Evolutionary conservation across 2,797 vertebrate genomes (phyloP).

Genomic region (Malacoctenus gilli): DNA sequence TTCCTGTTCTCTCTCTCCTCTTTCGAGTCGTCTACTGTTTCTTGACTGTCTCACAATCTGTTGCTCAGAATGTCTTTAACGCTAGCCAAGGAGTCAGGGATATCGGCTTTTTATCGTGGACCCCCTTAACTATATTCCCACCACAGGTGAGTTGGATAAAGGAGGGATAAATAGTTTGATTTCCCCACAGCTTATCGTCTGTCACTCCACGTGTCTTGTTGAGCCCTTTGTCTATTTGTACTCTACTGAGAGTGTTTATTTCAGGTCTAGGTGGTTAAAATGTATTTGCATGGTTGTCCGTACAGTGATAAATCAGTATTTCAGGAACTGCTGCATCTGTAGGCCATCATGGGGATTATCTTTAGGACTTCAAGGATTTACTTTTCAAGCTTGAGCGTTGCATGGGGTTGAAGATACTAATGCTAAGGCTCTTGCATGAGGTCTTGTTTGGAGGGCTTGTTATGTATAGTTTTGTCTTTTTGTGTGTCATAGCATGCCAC

Average conservation of each 20-base stretch:
- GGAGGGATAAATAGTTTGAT: constrained; percentile 80
- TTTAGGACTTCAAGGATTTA: constrained; percentile 19
- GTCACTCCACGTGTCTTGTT: constrained; percentile 59
- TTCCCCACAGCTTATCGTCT: constrained; percentile 63
- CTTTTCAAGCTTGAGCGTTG: constrained; percentile 53
- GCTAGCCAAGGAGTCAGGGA: constrained; percentile 98
- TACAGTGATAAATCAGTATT: constrained; percentile 10
- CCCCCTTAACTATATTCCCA: constrained; percentile 90
- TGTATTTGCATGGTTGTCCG: constrained; percentile 78
- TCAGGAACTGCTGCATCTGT: constrained; percentile 6
- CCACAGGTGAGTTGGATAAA: constrained; percentile 91
- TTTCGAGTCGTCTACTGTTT: constrained; percentile 81
- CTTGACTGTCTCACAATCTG: constrained; percentile 93
- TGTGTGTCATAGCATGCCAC: constrained; percentile 68
- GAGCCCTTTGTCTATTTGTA: constrained; percentile 61
- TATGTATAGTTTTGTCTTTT: constrained; percentile 44
- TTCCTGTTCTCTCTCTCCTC: constrained; percentile 58
- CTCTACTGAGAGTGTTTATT: constrained; percentile 44
- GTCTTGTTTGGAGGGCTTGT: constrained; percentile 52
- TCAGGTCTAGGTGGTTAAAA: constrained; percentile 31
- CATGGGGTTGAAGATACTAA: constrained; percentile 64
- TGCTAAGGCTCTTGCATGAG: constrained; percentile 68
- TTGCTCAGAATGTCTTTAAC: constrained; percentile 98
- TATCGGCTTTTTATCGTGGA: constrained; percentile 97
- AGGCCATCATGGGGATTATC: constrained; percentile 33